phyloP scores from a whole-genome alignment of 2,888 invertebrate genomes.

The Meiosimyza decipiens region DNA sequence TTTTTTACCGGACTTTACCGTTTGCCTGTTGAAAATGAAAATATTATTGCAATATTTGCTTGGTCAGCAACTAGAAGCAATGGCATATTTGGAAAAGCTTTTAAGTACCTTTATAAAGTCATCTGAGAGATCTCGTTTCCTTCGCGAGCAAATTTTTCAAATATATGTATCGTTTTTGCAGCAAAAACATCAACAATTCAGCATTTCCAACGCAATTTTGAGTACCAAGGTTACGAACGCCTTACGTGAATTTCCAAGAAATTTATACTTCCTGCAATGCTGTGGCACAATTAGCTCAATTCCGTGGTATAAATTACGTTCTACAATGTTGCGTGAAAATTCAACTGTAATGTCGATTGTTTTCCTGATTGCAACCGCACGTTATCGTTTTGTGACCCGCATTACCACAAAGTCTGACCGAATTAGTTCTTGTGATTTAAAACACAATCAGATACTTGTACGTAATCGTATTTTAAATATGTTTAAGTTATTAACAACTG shows the following conservation, averaged over 20 bases:
- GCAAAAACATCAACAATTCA: slow-evolving; percentile 50
- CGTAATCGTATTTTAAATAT: slow-evolving; percentile 60
- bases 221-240: slow-evolving; percentile 65
- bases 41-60: slow-evolving; percentile 51
- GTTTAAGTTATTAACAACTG: slow-evolving; percentile 49
- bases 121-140: slow-evolving; percentile 49
- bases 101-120: slow-evolving; percentile 48
- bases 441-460: slow-evolving; percentile 49
- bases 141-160: slow-evolving; percentile 68
- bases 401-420: slow-evolving; percentile 10
- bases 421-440: slow-evolving; percentile 39
- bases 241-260: slow-evolving; percentile 70
- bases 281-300: slow-evolving; percentile 64
- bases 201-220: slow-evolving; percentile 65
- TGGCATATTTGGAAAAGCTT: slow-evolving; percentile 50
- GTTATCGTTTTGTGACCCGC: slow-evolving; percentile 52
- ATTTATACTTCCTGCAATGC: slow-evolving; percentile 70
- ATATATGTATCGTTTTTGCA: slow-evolving; percentile 58
- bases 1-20: slow-evolving; percentile 55
- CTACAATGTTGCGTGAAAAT: slow-evolving; percentile 61
- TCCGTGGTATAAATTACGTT: slow-evolving; percentile 71
- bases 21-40: slow-evolving; percentile 54
- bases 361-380: slow-evolving; percentile 67
- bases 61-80: slow-evolving; percentile 49
- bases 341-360: slow-evolving; percentile 68